Evolutionary conservation across 1,140 invertebrate genomes (phyloP), one percentile per base, ranked within the genome.

Genomic region (Globodera ellingtonae): DNA sequence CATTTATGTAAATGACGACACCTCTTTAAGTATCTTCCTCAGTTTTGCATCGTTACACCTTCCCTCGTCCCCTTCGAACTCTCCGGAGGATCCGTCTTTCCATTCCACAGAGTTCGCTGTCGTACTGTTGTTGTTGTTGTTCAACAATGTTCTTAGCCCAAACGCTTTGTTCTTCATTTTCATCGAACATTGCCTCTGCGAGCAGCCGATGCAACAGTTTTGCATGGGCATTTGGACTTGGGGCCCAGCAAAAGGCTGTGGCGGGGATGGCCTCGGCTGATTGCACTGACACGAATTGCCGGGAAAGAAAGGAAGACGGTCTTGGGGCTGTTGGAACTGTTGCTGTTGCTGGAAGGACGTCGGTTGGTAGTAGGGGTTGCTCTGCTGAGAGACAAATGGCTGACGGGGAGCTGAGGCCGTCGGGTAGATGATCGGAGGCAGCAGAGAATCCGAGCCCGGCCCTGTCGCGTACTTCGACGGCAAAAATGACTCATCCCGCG

Each of bases 161-260:
- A 59, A n/a, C 52, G 35, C 56, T 35, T 75, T 7, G 70, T 8
- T 75, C 65, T 75, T 62, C 48, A n/a, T n/a, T 35, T 56, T 18
- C 10, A n/a, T 59, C 24, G 48, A 9, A 35, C 15, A n/a, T 75
- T 76, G 21, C 47, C 46, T 44, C 21, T 67, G 46, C 18, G 47
- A 48, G 24, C 70, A 73, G 46, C 78, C 52, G 4, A 70, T 52
- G 66, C 78, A 79, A 62, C 78, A 79, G 65, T 72, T 72, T 10
- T 79, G 66, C 24, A 79, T n/a, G 10, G 71, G 71, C 0, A 67
- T 67, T 78, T 47, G 75, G 0, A 67, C 46, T 66, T 56, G 47
- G 47, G 50, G 69, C 0, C 5, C 2, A 18, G 69, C 48, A 66
- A 67, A 24, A 24, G 76, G 67, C 13, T 47, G 65, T n/a, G 24